Evolutionary conservation across 2,797 vertebrate genomes (phyloP), one percentile per base, ranked within the genome.

Genomic region (Muraenolepis orangiensis): DNA sequence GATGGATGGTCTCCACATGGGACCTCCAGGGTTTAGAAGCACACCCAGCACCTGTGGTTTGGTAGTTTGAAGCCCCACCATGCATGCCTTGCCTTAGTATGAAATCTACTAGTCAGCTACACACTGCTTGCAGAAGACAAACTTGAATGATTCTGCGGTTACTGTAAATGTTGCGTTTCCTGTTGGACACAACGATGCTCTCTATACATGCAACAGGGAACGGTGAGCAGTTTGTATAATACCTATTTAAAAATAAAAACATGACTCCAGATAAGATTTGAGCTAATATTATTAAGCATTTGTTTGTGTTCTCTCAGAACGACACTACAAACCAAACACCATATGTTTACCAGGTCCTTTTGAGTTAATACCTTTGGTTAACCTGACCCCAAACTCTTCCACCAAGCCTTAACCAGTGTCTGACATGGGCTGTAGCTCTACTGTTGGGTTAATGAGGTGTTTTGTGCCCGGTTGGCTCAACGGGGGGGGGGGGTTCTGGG

Each of bases 151-250:
- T 77, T 82, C 79, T 82, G 72, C 75, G 80, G 81, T 81, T 81
- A 81, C 82, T 84, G 81, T 82, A 79, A 29, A 29, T 81, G 70
- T 70, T 81, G 74, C n/a, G n/a, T n/a, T n/a, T n/a, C n/a, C 32
- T 69, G 61, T 69, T 74, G 23, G n/a, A 4, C 57, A 26, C 16
- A 26, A 64, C 26, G n/a, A 64, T 34, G 32, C 42, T 3, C 18
- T 51, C 57, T 64, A 14, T 23, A 26, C 57, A 61, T 2, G 46
- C 46, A 57, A 57, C 20, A 23, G 51, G 57, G 57, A 64, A 64
- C 26, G 57, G 57, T 64, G 23, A 64, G 26, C 12, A 26, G 23
- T 64, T 64, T 64, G 57, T 64, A 64, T 26, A 23, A 46, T 18
- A 16, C 14, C 0, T 26, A 16, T 61, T 61, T 26, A 42, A 42